phyloP scores from a whole-genome alignment of 2,888 invertebrate genomes.

The Nomada hirtipes region DNA sequence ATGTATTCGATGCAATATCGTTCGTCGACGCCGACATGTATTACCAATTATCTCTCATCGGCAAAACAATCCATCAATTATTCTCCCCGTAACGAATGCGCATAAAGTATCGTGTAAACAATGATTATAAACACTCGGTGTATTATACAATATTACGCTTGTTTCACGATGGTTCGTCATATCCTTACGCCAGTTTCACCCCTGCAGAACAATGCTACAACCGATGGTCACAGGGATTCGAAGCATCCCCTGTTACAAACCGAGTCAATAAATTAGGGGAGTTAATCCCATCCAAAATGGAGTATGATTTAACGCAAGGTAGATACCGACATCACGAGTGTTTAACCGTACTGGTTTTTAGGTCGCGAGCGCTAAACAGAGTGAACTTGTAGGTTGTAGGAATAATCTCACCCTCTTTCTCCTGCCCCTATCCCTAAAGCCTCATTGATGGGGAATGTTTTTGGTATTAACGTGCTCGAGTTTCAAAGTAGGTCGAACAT shows the following conservation, averaged over 20 bases:
- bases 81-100: conserved; percentile 22
- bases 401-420: conserved; percentile 7
- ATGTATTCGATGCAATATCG: conserved; percentile 5
- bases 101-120: conserved; percentile 55
- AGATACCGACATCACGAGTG: conserved; percentile 18
- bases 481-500: conserved; percentile 50
- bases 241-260: conserved; percentile 30
- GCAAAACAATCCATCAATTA: conserved; percentile 40
- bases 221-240: conserved; percentile 43
- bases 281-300: conserved; percentile 68
- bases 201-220: conserved; percentile 58
- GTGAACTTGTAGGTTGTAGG: conserved; percentile 25
- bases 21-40: background rate
- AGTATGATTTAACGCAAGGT: conserved; percentile 70
- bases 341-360: conserved; percentile 13
- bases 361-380: conserved; percentile 20
- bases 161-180: conserved; percentile 24
- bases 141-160: conserved; percentile 37
- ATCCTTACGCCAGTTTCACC: conserved; percentile 30
- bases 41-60: conserved; percentile 33
- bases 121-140: conserved; percentile 58
- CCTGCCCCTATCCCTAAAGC: background rate
- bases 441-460: conserved; percentile 57
- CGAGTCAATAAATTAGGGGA: conserved; percentile 75
- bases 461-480: conserved; percentile 49